phyloP scores from a whole-genome alignment of 2,888 invertebrate species.

The Hymenopus coronatus region DNA sequence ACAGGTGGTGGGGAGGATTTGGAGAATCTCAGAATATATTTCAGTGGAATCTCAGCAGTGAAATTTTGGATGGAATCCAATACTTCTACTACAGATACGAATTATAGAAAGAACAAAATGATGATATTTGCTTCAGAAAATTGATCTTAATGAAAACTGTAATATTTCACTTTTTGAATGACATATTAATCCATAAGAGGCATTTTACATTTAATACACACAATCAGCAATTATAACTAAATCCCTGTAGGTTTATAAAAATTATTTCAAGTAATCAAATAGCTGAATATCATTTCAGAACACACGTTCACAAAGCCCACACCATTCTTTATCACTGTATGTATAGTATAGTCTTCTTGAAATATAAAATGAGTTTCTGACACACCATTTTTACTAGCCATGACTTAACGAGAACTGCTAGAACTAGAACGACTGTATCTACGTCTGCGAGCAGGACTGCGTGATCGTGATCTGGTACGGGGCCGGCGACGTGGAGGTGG shows the following conservation, averaged over 20 bases:
- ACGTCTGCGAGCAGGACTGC: constrained; percentile 59
- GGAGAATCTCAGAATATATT: too few species aligned
- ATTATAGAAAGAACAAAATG: too few species aligned
- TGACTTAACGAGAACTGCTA: constrained; percentile 32
- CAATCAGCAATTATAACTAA: background rate
- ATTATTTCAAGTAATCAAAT: background rate
- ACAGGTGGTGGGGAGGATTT: too few species aligned
- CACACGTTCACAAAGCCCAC: background rate
- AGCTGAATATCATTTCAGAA: background rate
- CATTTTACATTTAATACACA: background rate
- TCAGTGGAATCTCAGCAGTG: too few species aligned
- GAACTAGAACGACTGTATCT: constrained; percentile 72
- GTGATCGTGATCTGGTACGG: constrained; percentile 51
- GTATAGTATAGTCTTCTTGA: background rate
- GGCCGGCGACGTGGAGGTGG: constrained; percentile 53
- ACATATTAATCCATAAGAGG: too few species aligned
- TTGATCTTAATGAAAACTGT: too few species aligned
- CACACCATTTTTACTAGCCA: background rate
- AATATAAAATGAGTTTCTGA: background rate
- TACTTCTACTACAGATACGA: too few species aligned
- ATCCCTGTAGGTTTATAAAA: background rate
- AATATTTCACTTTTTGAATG: too few species aligned
- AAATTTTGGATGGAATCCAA: too few species aligned
- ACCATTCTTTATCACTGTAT: background rate
- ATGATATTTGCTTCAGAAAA: too few species aligned